phyloP scores from a whole-genome alignment of 2,888 invertebrate species.

The Drosophila kambysellisi region DNA sequence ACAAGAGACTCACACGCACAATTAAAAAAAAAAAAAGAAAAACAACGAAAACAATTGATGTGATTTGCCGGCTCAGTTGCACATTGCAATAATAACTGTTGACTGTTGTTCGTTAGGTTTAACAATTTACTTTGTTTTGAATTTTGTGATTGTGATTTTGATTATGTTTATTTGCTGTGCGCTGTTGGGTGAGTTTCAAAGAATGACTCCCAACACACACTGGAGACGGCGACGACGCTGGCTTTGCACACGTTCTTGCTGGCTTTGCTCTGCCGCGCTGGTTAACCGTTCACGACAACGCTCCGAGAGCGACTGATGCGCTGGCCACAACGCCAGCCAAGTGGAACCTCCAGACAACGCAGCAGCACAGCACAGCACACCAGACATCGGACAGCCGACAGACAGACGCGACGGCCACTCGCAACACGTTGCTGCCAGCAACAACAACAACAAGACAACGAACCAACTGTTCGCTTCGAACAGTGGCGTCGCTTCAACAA shows the following conservation, averaged over 20 bases:
- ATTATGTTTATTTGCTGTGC: slow-evolving; percentile 6
- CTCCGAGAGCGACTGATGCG: slow-evolving; percentile 84
- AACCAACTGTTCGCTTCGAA: slow-evolving; percentile 22
- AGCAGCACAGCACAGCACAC: slow-evolving; percentile 27
- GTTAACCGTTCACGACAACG: slow-evolving; percentile 83
- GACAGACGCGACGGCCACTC: slow-evolving; percentile 22
- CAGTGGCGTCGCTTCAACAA: slow-evolving; percentile 31
- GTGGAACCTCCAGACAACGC: slow-evolving; percentile 40
- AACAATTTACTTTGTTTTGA: slow-evolving; percentile 23
- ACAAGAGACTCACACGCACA: slow-evolving; percentile 37
- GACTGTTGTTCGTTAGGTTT: slow-evolving; percentile 16
- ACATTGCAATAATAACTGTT: slow-evolving; percentile 26
- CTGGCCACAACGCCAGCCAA: slow-evolving; percentile 36
- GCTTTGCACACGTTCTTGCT: slow-evolving; percentile 47
- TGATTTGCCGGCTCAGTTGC: slow-evolving; percentile 25
- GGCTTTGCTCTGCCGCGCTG: slow-evolving; percentile 50
- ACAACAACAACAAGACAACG: slow-evolving; percentile 11
- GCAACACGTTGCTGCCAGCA: slow-evolving; percentile 55
- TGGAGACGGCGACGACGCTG: slow-evolving; percentile 37
- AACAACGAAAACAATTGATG: slow-evolving; percentile 27
- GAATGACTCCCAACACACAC: slow-evolving; percentile 45
- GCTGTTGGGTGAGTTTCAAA: slow-evolving; percentile 23
- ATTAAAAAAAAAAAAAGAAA: slow-evolving; percentile 35
- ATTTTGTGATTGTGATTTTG: slow-evolving; percentile 6
- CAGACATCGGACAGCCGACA: slow-evolving; percentile 1